These are phyloP conservation scores for Eilema depressum DNA, from an alignment of 2,888 invertebrate genomes.

Conservation along the genomic window DNA sequence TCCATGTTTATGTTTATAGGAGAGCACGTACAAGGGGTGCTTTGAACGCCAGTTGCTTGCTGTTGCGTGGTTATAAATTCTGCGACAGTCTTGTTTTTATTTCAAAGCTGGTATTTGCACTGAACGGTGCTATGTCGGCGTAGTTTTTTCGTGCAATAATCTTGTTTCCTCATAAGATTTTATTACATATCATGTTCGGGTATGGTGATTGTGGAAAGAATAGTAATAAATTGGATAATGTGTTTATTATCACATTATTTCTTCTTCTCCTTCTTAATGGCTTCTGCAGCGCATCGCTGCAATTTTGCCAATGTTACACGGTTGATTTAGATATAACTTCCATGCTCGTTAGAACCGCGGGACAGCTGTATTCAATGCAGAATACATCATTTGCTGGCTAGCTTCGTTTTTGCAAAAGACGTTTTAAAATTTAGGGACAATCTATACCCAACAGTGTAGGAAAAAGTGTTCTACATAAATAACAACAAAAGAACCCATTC, in stretches of 20 bases:
- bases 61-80: constrained; percentile 72
- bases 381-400: no score
- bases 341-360: background rate
- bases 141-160: constrained; percentile 53
- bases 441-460: background rate
- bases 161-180: constrained; percentile 44
- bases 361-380: background rate
- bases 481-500: background rate
- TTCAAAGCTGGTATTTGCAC: constrained; percentile 67
- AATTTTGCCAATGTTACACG: no score
- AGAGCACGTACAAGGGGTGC: constrained; percentile 84
- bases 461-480: background rate
- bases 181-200: constrained; percentile 36
- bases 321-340: constrained; percentile 2
- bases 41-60: constrained; percentile 79
- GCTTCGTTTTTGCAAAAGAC: background rate
- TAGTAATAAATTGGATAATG: constrained; percentile 28
- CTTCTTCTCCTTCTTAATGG: no score
- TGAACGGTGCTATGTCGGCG: constrained; percentile 51
- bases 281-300: no score
- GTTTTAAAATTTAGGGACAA: background rate
- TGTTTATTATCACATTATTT: constrained; percentile 23
- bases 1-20: constrained; percentile 86
- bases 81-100: constrained; percentile 76
- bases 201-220: constrained; percentile 31